A percentile compares a stretch with the other conserved stretches of the same genome.
Evolutionary conservation across 2,113 vertebrate species (phyloP).

Genomic region (Oxyura jamaicensis): DNA sequence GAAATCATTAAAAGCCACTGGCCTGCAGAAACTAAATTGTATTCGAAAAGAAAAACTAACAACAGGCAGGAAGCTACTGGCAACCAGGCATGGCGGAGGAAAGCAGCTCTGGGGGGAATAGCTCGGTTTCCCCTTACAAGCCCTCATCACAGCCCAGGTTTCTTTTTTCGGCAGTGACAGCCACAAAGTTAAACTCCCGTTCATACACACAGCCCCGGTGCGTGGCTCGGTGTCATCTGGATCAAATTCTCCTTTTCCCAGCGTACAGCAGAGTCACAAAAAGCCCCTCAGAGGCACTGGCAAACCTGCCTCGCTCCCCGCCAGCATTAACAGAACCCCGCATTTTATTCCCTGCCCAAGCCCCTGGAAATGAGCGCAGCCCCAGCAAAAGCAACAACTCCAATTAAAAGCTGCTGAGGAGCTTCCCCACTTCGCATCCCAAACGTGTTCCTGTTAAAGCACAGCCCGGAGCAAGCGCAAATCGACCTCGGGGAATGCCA

Average conservation of each 20-base stretch:
- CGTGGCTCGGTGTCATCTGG: neutral
- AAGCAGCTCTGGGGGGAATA: conserved; percentile 22
- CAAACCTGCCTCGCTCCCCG: neutral
- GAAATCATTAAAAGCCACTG: conserved; percentile 69
- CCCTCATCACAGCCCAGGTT: neutral
- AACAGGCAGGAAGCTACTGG: conserved; percentile 51
- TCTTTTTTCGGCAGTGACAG: neutral
- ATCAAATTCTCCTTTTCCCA: neutral
- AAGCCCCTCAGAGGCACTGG: neutral
- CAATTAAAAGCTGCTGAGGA: conserved; percentile 44
- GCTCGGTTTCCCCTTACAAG: conserved; percentile 3
- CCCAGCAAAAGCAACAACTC: conserved; percentile 17
- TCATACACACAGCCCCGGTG: neutral
- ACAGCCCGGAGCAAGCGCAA: neutral
- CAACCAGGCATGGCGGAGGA: conserved; percentile 24
- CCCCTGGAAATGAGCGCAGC: conserved; percentile 24
- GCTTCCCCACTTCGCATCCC: neutral
- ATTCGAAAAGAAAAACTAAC: conserved; percentile 62
- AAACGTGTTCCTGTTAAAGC: neutral
- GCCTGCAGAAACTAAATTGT: conserved; percentile 62
- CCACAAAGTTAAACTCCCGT: neutral
- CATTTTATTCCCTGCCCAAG: neutral
- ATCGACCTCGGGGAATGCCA: fast-evolving
- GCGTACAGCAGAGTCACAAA: neutral
- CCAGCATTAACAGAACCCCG: neutral